Conservation (phyloP, 1,140 invertebrate species). For the Paraescarpia echinospica region DNA sequence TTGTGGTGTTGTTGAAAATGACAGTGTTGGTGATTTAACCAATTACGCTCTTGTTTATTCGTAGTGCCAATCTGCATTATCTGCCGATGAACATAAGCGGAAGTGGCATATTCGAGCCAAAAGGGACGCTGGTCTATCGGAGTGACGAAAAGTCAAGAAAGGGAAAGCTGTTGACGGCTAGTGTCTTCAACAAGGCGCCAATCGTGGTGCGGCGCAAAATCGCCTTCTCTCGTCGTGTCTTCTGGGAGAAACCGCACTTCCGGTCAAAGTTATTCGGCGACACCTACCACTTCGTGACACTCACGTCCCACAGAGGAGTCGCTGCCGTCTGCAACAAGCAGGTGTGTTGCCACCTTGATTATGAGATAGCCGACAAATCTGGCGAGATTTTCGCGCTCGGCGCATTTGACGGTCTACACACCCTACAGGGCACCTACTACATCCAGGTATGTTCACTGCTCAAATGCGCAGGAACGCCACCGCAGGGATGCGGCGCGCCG, state of each 20-base stretch:
- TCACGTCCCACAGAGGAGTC: constrained; percentile 26
- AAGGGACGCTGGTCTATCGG: neutral
- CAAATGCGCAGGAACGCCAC: constrained; percentile 35
- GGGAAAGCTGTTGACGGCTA: neutral
- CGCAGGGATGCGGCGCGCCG: constrained; percentile 35
- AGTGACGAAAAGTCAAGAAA: neutral
- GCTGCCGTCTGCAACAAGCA: constrained; percentile 37
- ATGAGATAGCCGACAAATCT: constrained; percentile 18
- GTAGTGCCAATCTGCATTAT: neutral
- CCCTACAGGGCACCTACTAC: constrained; percentile 41
- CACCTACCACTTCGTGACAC: constrained; percentile 33
- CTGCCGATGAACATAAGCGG: neutral
- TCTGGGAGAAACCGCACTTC: constrained; percentile 12
- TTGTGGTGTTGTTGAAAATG: too few species aligned
- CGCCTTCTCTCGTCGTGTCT: neutral
- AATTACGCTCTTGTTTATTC: neutral
- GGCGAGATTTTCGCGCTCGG: constrained; percentile 45
- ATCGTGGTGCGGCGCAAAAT: neutral
- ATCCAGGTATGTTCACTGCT: constrained; percentile 47
- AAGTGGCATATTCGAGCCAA: neutral
- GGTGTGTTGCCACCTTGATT: constrained; percentile 43
- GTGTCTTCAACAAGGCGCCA: neutral
- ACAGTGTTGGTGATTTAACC: neutral
- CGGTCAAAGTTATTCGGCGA: constrained; percentile 22
- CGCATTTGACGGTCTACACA: constrained; percentile 49